Evolutionary conservation across 2,797 vertebrate species (phyloP), one percentile per base, ranked within the genome.

Genomic region (Argya squamiceps): DNA sequence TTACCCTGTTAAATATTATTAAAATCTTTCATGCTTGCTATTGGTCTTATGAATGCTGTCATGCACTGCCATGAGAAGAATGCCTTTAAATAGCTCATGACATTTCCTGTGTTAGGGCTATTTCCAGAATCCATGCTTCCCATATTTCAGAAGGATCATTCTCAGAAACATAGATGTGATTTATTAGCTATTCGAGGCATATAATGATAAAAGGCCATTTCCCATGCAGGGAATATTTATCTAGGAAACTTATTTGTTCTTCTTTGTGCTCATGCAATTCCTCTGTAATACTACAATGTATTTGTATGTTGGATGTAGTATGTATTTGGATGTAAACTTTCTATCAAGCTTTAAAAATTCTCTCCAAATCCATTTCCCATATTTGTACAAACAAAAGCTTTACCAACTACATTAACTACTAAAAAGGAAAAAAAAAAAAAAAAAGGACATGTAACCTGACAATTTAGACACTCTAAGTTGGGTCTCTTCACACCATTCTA

Each of bases 161-260:
- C 44, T 41, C 69, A 91, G 60, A 81, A 86, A 47, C 11, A 21
- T 9, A 24, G 19, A 52, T 10, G 2, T 20, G 46, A 46, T 24
- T 46, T 6, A 14, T 58, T 34, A 58, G 3, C 15, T 83, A 3
- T 52, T 62, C 0, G 1, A 79, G 8, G 4, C 10, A 3, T 19
- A 8, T 27, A n/a, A 67, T 62, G 16, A 73, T 32, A 41, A 83
- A 92, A 91, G 6, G 15, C 1, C 9, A 62, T 80, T 92, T 78
- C 15, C 27, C 12, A 12, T 13, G 22, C 9, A 84, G 52, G 32
- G 46, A 69, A 12, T 64, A n/a, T 70, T 58, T 52, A n/a, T 39
- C 14, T 18, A 58, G 24, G 36, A 83, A 65, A 73, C 15, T 1
- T 29, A 43, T 56, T 59, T 9, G 21, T 30, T 71, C 22, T 58